These are phyloP conservation scores for Scaptomyza cyrtandrae DNA, from an alignment of 2,888 invertebrate species.

Conservation along the genomic window DNA sequence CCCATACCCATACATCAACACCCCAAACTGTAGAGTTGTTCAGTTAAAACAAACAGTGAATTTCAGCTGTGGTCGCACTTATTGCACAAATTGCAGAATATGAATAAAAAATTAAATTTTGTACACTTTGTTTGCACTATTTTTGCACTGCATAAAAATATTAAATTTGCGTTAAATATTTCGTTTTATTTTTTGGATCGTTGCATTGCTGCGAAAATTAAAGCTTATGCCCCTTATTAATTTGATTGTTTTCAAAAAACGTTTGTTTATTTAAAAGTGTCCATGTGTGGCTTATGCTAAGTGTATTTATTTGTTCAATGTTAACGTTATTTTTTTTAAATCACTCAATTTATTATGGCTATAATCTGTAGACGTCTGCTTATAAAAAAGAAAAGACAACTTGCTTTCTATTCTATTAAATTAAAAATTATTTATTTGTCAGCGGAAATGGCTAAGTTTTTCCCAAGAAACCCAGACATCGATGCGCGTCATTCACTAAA, in stretches of 20 bases:
- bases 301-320: not conserved
- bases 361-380: slow-evolving; percentile 17
- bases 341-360: slow-evolving; percentile 4
- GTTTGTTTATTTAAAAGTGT: not conserved
- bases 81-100: slow-evolving; percentile 38
- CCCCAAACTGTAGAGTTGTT: slow-evolving; percentile 16
- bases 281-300: not conserved
- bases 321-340: slow-evolving; percentile 2
- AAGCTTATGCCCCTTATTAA: slow-evolving; percentile 49
- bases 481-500: slow-evolving; percentile 54
- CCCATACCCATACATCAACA: not conserved
- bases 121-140: not conserved
- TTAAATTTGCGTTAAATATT: slow-evolving; percentile 37
- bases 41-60: slow-evolving; percentile 26
- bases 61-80: slow-evolving; percentile 24
- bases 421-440: slow-evolving; percentile 22
- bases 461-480: slow-evolving; percentile 51
- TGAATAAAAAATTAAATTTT: slow-evolving; percentile 36
- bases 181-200: slow-evolving; percentile 5
- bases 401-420: not conserved
- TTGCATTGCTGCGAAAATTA: slow-evolving; percentile 29
- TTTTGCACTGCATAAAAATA: slow-evolving; percentile 37
- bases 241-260: slow-evolving; percentile 25
- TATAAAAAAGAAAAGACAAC: not conserved
- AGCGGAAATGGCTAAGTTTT: slow-evolving; percentile 63